Conservation (phyloP, 2,888 invertebrate species). For the Caenorhabditis sp. region DNA sequence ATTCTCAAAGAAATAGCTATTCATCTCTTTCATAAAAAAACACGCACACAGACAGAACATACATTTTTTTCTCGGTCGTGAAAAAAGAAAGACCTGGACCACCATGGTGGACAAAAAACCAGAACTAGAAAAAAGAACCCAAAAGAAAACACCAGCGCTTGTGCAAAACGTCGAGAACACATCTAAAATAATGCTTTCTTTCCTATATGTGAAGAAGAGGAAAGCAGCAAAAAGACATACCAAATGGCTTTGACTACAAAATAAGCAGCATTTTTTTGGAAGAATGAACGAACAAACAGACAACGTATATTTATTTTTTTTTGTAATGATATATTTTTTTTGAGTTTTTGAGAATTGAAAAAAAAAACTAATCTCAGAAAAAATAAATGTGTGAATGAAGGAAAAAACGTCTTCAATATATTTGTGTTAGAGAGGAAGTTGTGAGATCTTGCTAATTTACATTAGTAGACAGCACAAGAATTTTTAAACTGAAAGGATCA, state of each 20-base stretch:
- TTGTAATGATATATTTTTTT: not conserved
- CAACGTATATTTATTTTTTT: not conserved
- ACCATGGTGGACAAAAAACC: not conserved
- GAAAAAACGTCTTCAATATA: no score
- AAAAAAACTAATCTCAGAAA: no score
- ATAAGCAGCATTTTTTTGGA: not conserved
- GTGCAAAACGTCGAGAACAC: not conserved
- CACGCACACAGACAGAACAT: not conserved
- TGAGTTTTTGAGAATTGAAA: no score
- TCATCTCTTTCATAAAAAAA: not conserved
- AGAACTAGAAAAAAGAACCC: not conserved
- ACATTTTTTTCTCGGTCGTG: not conserved
- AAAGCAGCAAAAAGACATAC: not conserved
- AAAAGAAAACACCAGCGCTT: not conserved
- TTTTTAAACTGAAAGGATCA: no score
- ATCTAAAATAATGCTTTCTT: slow-evolving; percentile 1
- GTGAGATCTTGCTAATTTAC: no score
- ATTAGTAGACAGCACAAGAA: no score
- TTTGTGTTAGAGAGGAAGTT: no score
- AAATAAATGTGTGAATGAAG: no score
- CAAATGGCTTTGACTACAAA: slow-evolving; percentile 1
- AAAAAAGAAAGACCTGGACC: not conserved
- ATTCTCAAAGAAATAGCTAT: not conserved
- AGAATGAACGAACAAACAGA: not conserved
- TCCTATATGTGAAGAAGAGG: slow-evolving; percentile 1